These are phyloP conservation scores for Geopemphigus sp. DNA, from an alignment of 1,140 invertebrate genomes.

Conservation along the genomic window DNA sequence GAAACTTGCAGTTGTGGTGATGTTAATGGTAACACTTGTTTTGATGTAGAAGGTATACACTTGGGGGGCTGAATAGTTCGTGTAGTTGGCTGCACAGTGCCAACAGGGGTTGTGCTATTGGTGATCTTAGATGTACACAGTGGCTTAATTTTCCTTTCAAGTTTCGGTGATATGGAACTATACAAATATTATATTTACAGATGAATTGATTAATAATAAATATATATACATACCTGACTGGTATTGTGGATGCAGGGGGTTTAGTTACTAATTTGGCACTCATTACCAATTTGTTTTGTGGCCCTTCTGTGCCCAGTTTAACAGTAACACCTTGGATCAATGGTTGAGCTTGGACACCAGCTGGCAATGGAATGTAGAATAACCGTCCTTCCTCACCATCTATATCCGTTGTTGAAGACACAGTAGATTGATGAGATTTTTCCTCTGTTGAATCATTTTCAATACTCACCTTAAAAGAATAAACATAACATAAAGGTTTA, in stretches of 20 bases:
- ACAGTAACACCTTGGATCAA: constrained; percentile 68
- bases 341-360: constrained; percentile 57
- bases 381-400: constrained; percentile 62
- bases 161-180: constrained; percentile 44
- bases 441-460: constrained; percentile 54
- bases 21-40: constrained; percentile 28
- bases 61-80: constrained; percentile 54
- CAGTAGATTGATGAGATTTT: constrained; percentile 60
- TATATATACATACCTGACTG: constrained; percentile 8
- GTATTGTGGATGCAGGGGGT: constrained; percentile 56
- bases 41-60: neutral
- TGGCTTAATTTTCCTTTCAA: constrained; percentile 53
- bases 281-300: constrained; percentile 65
- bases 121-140: constrained; percentile 37
- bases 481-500: neutral
- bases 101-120: constrained; percentile 54
- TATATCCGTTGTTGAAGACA: constrained; percentile 19
- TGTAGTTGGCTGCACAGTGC: constrained; percentile 61
- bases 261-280: constrained; percentile 69
- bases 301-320: constrained; percentile 66
- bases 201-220: neutral
- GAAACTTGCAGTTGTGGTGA: neutral
- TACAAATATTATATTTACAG: neutral
- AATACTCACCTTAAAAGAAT: constrained; percentile 49
- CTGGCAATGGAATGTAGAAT: constrained; percentile 69